These are phyloP conservation scores for Drosophila birchii DNA, from an alignment of 2,888 invertebrate species.

Conservation along the genomic window DNA sequence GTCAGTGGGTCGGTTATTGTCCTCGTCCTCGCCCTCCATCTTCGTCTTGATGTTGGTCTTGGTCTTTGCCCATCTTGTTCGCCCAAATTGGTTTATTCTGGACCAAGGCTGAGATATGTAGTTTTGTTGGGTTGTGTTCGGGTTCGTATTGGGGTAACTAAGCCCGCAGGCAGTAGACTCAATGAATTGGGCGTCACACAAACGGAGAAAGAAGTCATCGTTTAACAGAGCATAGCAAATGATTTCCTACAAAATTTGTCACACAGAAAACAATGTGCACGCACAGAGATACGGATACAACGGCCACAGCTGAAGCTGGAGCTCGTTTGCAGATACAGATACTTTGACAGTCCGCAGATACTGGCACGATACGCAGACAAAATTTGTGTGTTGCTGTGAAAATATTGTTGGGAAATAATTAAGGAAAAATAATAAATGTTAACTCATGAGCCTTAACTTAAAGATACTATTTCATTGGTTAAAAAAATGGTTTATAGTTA, in stretches of 20 bases:
- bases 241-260: conserved; percentile 72
- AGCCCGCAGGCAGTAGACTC: conserved; percentile 46
- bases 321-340: conserved; percentile 27
- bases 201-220: conserved; percentile 61
- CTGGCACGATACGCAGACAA: neutral
- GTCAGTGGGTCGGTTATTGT: conserved; percentile 67
- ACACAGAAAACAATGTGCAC: conserved; percentile 44
- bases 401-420: too few species aligned
- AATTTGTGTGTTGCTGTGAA: neutral
- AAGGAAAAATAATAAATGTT: too few species aligned
- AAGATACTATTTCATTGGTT: neutral
- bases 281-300: conserved; percentile 22
- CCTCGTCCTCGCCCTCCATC: conserved; percentile 13
- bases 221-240: conserved; percentile 72
- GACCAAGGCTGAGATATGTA: neutral
- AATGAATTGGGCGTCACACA: conserved; percentile 73
- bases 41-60: conserved; percentile 10
- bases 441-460: neutral
- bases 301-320: conserved; percentile 20
- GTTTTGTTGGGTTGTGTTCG: conserved; percentile 15
- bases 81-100: conserved; percentile 60
- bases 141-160: conserved; percentile 11
- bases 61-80: conserved; percentile 29
- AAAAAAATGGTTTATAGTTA: neutral
- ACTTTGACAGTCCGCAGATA: conserved; percentile 44